Evolutionary conservation across 2,797 vertebrate species (phyloP), one percentile per base, ranked within the genome.

Genomic region (Lepilemur ruficaudatus): DNA sequence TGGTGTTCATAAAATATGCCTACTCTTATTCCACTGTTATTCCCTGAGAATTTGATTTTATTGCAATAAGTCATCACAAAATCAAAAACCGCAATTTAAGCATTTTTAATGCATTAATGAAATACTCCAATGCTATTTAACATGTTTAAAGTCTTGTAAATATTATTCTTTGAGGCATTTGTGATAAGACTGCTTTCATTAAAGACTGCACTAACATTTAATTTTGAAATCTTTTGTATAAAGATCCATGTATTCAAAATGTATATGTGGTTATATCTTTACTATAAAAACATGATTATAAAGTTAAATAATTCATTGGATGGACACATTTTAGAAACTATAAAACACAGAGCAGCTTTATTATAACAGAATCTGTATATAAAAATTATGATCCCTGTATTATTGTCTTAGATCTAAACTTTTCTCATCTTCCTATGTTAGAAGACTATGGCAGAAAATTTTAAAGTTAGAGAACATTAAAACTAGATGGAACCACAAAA

Each of bases 211-310:
- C 25, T 76, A 32, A 72, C 2, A 73, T 87, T 94, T 93, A 41
- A 88, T 43, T 59, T 93, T 67, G 48, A 94, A 91, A 73, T 69
- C 11, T 70, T 88, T 76, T 78, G n/a, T 75, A 61, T 87, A 69
- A 75, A 35, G 0, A 59, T 43, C 9, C 2, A 14, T n/a, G 13
- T 65, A 63, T 93, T 85, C 11, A 72, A 91, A 94, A 38, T 32
- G 25, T 22, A 55, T 32, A 55, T 25, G 46, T 5, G 88, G 8
- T 28, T 75, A 57, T n/a, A 82, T 81, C 12, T 86, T 63, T 91
- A n/a, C 50, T 80, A 38, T 32, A 48, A 25, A 88, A 81, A 14
- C 7, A 30, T 14, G 46, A 80, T 80, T 55, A 41, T 84, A 7
- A 70, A 22, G 1, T 22, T 79, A 72, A 61, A 30, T 48, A 94